Evolutionary conservation across 2,113 vertebrate genomes (phyloP).

Genomic region (Bujurquina vittata): DNA sequence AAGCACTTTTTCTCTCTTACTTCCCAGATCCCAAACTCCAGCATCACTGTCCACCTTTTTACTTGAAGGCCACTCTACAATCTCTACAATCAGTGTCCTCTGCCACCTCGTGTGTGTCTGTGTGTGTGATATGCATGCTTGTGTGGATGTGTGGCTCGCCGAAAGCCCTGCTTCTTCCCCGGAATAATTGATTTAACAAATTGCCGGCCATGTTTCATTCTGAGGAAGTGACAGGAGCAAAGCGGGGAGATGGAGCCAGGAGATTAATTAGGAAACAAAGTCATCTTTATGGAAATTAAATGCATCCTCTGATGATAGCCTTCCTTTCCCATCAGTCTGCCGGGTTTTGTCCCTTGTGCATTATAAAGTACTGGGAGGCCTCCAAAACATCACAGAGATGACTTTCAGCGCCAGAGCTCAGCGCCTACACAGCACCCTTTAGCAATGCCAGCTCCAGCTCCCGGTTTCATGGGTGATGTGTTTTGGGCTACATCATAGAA

Average conservation of each 20-base stretch:
- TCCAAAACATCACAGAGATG: conserved; percentile 61
- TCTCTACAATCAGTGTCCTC: conserved; percentile 29
- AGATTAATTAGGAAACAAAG: conserved; percentile 83
- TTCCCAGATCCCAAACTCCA: conserved; percentile 42
- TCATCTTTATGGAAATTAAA: conserved; percentile 83
- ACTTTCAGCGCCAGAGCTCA: conserved; percentile 20
- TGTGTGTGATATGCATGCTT: conserved; percentile 1
- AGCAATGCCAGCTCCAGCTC: conserved; percentile 46
- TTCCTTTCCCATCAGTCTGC: conserved; percentile 63
- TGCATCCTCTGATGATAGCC: conserved; percentile 71
- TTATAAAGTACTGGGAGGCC: conserved; percentile 57
- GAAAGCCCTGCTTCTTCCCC: conserved; percentile 60
- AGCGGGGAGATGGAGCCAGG: conserved; percentile 73
- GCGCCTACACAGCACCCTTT: conserved; percentile 37
- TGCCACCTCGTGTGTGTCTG: conserved; percentile 9
- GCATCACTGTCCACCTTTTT: conserved; percentile 18
- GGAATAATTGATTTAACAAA: conserved; percentile 84
- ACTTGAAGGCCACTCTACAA: conserved; percentile 26
- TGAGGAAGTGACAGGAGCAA: conserved; percentile 76
- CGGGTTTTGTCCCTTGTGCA: conserved; percentile 48
- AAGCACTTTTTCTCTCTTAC: conserved; percentile 46
- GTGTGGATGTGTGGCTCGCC: conserved; percentile 25
- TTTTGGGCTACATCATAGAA: conserved; percentile 54
- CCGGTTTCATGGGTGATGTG: conserved; percentile 65
- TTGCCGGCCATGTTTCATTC: conserved; percentile 80